phyloP scores from a whole-genome alignment of 2,797 vertebrate genomes.

The Nannoperca australis region DNA sequence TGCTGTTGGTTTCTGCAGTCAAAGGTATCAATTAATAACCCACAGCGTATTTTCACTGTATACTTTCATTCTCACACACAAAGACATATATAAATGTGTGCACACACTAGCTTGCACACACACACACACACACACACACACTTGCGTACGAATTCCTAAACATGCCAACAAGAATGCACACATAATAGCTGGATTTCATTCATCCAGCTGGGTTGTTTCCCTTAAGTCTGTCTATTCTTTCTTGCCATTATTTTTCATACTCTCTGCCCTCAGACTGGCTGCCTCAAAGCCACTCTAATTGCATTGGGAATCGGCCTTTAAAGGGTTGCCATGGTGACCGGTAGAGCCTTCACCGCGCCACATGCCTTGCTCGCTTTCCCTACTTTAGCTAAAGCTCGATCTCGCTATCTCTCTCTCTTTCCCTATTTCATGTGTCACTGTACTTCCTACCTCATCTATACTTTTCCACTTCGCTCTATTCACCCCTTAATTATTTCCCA shows the following conservation, averaged over 20 bases:
- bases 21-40: constrained; percentile 25
- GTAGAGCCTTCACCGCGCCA: constrained; percentile 71
- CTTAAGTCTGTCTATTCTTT: constrained; percentile 66
- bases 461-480: constrained; percentile 59
- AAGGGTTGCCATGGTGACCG: constrained; percentile 87
- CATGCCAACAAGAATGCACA: not conserved
- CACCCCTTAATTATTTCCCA: constrained; percentile 67
- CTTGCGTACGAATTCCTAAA: not conserved
- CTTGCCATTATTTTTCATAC: constrained; percentile 78
- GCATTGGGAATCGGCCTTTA: constrained; percentile 85
- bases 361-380: constrained; percentile 61
- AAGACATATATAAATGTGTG: not conserved
- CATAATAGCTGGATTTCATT: constrained; percentile 67
- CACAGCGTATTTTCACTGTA: not conserved
- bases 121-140: too few relatives aligned
- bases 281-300: constrained; percentile 84
- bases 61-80: constrained; percentile 3
- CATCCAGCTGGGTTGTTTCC: constrained; percentile 63
- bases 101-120: not conserved
- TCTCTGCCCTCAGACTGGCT: constrained; percentile 75
- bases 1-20: constrained; percentile 14
- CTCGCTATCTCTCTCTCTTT: constrained; percentile 36
- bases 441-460: constrained; percentile 68
- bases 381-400: constrained; percentile 65
- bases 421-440: constrained; percentile 63